phyloP scores from a whole-genome alignment of 1,140 invertebrate species.

The Drosophila santomea region DNA sequence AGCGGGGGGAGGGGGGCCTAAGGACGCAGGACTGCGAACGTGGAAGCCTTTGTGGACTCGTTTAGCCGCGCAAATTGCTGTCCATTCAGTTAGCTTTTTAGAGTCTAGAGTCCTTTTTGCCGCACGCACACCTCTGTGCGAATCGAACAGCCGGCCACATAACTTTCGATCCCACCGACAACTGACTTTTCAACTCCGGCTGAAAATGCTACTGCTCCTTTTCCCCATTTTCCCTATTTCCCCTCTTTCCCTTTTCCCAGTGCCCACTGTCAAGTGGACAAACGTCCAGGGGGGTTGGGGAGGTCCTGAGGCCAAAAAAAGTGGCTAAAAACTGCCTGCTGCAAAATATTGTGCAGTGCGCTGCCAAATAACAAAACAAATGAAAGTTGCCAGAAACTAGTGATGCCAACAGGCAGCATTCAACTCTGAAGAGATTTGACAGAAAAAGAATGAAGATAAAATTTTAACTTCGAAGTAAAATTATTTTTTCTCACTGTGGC shows the following conservation, averaged over 20 bases:
- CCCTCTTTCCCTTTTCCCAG: background rate
- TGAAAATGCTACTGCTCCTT: constrained; percentile 13
- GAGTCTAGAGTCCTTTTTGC: constrained; percentile 27
- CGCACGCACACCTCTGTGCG: constrained; percentile 21
- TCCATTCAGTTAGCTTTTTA: constrained; percentile 70
- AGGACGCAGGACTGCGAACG: background rate
- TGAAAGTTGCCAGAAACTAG: constrained; percentile 26
- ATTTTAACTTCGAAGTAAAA: too few relatives aligned
- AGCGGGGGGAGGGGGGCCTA: background rate
- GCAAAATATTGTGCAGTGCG: constrained; percentile 73
- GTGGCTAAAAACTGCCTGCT: constrained; percentile 45
- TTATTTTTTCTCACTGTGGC: too few relatives aligned
- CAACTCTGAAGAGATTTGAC: too few relatives aligned
- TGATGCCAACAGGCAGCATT: background rate
- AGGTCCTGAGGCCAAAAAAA: background rate
- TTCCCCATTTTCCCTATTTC: background rate
- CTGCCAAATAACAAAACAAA: constrained; percentile 69
- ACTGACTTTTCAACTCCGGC: constrained; percentile 69
- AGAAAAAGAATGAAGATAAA: too few relatives aligned
- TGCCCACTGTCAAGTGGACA: constrained; percentile 66
- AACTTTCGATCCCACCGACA: constrained; percentile 65
- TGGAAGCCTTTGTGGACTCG: constrained; percentile 65
- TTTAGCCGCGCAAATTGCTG: constrained; percentile 77
- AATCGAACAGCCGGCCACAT: constrained; percentile 38
- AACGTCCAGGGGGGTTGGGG: constrained; percentile 16